Base-by-base conservation (phyloP, 2,113 vertebrate genomes). In the Balaeniceps rex region DNA sequence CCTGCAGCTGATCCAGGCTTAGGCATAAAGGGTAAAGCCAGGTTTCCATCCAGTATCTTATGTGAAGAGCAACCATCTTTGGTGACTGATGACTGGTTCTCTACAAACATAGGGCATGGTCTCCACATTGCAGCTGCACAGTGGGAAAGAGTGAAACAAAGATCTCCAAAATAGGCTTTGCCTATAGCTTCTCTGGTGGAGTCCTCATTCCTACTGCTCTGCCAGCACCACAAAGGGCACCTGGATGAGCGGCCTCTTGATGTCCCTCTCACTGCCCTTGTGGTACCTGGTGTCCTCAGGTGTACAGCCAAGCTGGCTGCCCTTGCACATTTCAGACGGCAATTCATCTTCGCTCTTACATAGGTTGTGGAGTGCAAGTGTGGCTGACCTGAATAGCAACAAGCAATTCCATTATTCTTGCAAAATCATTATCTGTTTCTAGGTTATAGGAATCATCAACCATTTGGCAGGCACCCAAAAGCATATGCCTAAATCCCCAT, bases 241-340 rank as follows among this genome's bases (percentile, higher is more conserved):
- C 3, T 3, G 14, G 2, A 10, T 3, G 8, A 55, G 34, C 3
- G 9, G 14, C 23, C 14, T 38, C 5, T 1, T 28, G 10, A 7
- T 2, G 6, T 3, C 10, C 24, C 4, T 65, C 6, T 33, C 8
- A 34, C 4, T 38, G 13, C 11, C 18, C 10, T 66, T 28, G 21
- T 4, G 2, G 16, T 2, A 2, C 36, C 17, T n/a, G 52, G 11
- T 4, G 3, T 9, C 8, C 58, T n/a, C 7, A 6, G 38, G 26
- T 6, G 5, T 5, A 29, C 57, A 21, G 18, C 25, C 22, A 16
- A 21, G 34, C 65, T 29, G 6, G 4, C 14, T 70, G 81, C 38
- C 40, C 17, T 46, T 38, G 19, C 0, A 2, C 19, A 1, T 11
- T 36, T 40, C 63, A 61, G 26, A 2, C 42, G 60, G 26, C 6